Conservation (phyloP, 2,888 invertebrate genomes). For the Amphipyra berbera region DNA sequence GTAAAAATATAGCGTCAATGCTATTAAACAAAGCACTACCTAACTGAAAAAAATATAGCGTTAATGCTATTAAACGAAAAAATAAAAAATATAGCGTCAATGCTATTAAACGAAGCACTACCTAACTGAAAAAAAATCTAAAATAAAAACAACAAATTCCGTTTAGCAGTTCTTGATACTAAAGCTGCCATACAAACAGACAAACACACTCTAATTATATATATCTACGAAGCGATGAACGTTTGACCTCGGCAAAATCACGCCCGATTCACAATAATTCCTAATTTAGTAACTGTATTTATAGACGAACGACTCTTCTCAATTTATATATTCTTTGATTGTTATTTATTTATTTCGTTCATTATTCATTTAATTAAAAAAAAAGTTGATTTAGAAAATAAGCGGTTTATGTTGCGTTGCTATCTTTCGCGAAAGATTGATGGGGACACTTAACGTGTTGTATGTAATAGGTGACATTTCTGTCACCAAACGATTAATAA, state of each 20-base stretch:
- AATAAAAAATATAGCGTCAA: too few species aligned
- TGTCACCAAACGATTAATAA: too few species aligned
- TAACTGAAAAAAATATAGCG: too few species aligned
- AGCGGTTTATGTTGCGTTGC: too few species aligned
- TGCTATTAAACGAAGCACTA: too few species aligned
- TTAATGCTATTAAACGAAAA: too few species aligned
- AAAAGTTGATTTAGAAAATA: too few species aligned
- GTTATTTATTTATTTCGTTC: constrained; percentile 6
- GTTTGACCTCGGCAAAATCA: constrained; percentile 29
- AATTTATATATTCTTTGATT: constrained; percentile 26
- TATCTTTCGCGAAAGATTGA: constrained; percentile 19
- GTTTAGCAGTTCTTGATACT: not conserved
- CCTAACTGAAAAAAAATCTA: too few species aligned
- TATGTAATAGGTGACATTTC: constrained; percentile 21
- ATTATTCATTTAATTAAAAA: not conserved
- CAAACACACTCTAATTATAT: constrained; percentile 2
- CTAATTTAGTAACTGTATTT: constrained; percentile 18
- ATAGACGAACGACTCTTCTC: not conserved
- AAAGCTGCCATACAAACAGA: not conserved
- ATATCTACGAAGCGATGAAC: constrained; percentile 2
- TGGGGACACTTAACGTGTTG: constrained; percentile 19
- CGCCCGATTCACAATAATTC: constrained; percentile 5
- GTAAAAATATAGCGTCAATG: too few species aligned
- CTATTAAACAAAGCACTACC: too few species aligned
- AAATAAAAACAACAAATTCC: not conserved